phyloP scores from a whole-genome alignment of 2,888 invertebrate species.

The Ditylenchus weischeri region DNA sequence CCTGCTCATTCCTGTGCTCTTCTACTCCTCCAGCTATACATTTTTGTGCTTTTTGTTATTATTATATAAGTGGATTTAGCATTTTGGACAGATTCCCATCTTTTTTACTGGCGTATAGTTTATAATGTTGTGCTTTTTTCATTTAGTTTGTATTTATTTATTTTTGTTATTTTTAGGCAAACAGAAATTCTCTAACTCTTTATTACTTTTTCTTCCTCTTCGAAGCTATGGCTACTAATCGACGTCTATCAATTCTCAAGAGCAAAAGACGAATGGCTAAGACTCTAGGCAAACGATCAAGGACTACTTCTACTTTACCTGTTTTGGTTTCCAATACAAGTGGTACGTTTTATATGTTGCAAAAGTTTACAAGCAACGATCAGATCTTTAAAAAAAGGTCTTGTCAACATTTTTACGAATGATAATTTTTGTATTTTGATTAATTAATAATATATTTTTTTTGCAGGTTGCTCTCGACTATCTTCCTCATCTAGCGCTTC shows the following conservation, averaged over 20 bases:
- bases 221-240: background rate
- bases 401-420: too few relatives aligned
- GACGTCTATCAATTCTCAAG: background rate
- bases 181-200: constrained; percentile 3
- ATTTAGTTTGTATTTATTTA: too few relatives aligned
- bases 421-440: background rate
- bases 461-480: background rate
- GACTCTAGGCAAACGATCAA: background rate
- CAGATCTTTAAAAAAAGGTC: too few relatives aligned
- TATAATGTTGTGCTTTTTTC: too few relatives aligned
- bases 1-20: background rate
- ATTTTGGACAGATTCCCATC: too few relatives aligned
- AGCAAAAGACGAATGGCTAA: background rate
- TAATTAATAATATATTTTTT: background rate
- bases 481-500: background rate
- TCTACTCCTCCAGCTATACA: background rate
- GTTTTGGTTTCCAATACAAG: too few relatives aligned
- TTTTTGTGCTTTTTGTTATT: too few relatives aligned
- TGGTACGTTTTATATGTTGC: too few relatives aligned
- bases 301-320: too few relatives aligned
- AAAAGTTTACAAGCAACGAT: too few relatives aligned
- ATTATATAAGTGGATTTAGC: too few relatives aligned
- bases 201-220: background rate
- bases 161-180: background rate
- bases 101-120: too few relatives aligned